Percentiles rank a stretch among this genome's conserved stretches.
phyloP scores from a whole-genome alignment of 2,113 vertebrate genomes.

The Callorhinus ursinus region DNA sequence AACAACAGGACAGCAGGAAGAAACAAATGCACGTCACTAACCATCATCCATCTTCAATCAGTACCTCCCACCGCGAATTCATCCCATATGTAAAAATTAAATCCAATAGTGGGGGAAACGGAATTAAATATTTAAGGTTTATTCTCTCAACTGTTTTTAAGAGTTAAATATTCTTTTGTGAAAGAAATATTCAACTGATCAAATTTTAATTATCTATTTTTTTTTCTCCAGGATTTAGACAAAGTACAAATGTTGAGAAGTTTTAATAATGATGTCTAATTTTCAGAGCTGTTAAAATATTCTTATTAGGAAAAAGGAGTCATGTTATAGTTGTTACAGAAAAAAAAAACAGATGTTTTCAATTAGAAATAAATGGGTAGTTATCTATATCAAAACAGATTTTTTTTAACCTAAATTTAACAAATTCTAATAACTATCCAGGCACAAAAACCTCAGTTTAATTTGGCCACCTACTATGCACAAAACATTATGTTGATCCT shows the following conservation, averaged over 20 bases:
- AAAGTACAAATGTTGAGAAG: not conserved
- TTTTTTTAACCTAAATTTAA: constrained; percentile 61
- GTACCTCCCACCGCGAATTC: not conserved
- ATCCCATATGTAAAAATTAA: not conserved
- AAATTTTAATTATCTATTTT: not conserved
- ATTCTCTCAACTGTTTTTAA: not conserved
- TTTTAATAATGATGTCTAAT: constrained; percentile 11
- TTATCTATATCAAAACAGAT: constrained; percentile 58
- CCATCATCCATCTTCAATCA: not conserved
- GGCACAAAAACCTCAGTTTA: constrained; percentile 66
- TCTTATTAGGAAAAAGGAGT: constrained; percentile 21
- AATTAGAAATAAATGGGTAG: constrained; percentile 64
- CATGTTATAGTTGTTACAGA: not conserved
- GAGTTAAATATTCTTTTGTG: not conserved
- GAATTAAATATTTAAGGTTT: not conserved
- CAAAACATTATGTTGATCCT: constrained; percentile 45
- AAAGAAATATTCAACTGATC: not conserved
- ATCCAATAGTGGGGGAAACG: not conserved
- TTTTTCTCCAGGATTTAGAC: constrained; percentile 14
- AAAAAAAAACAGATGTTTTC: constrained; percentile 55
- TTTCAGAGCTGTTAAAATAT: constrained; percentile 44
- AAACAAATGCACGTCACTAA: not conserved
- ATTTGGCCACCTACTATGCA: constrained; percentile 64
- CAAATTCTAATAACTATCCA: constrained; percentile 55
- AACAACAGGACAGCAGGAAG: not conserved